Percentiles rank a stretch among this genome's conserved stretches.
Evolutionary conservation across 2,888 invertebrate genomes (phyloP).

Genomic region (Lamellibrachia satsuma): DNA sequence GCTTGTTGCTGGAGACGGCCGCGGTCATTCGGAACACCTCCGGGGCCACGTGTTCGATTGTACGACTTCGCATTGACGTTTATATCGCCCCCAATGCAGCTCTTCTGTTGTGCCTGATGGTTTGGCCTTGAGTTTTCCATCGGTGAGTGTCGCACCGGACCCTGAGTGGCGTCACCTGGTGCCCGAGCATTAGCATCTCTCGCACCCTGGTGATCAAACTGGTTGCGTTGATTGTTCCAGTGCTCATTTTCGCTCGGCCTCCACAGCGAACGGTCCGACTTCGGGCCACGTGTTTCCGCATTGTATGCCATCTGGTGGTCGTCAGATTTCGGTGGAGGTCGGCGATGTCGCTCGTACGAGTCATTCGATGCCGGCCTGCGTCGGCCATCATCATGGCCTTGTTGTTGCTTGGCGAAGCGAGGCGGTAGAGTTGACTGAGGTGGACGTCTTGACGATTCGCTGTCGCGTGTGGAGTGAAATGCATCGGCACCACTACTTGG

Average conservation of each 20-base stretch:
- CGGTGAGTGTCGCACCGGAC: background rate
- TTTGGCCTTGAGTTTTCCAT: background rate
- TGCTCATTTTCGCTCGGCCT: background rate
- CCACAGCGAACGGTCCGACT: slow-evolving; percentile 11
- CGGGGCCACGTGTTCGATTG: background rate
- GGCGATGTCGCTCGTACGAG: background rate
- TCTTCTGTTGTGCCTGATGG: background rate
- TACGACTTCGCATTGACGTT: slow-evolving; percentile 2
- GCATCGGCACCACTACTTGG: background rate
- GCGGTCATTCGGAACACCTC: background rate
- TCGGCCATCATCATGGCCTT: background rate
- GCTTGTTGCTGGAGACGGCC: background rate
- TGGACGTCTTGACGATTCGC: background rate
- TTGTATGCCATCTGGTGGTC: background rate
- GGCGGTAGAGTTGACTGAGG: slow-evolving; percentile 31
- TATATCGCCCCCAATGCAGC: background rate
- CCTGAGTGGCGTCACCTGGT: background rate
- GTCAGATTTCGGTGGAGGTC: background rate
- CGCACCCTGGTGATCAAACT: slow-evolving; percentile 23
- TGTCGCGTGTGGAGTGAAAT: slow-evolving; percentile 21
- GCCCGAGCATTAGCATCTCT: slow-evolving; percentile 23
- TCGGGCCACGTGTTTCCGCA: background rate
- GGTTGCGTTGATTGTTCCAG: background rate
- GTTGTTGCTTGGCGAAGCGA: slow-evolving; percentile 30
- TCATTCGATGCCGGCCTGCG: background rate